Conservation (phyloP, 2,113 vertebrate species). For the crab-eating macaque (Macaca fascicularis) region DNA sequence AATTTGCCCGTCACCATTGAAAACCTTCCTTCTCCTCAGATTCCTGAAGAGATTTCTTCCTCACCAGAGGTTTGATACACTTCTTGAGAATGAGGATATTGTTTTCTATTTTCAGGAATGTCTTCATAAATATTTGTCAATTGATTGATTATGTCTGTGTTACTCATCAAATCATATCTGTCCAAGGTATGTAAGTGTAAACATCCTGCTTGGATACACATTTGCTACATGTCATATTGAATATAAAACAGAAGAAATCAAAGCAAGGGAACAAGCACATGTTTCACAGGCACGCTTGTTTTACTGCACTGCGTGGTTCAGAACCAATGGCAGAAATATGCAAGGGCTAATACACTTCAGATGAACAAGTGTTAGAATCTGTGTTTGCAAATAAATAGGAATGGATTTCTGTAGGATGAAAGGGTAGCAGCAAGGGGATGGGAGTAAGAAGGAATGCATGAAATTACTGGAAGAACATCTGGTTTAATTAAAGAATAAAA, state of each 20-base stretch:
- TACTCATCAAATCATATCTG: constrained; percentile 27
- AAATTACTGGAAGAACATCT: constrained; percentile 65
- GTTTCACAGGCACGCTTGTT: neutral
- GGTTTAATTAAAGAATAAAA: constrained; percentile 61
- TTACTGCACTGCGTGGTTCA: neutral
- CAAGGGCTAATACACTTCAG: constrained; percentile 35
- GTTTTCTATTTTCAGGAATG: constrained; percentile 12
- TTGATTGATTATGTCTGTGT: constrained; percentile 16
- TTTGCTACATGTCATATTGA: constrained; percentile 16
- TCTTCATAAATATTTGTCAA: constrained; percentile 22
- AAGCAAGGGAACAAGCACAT: neutral
- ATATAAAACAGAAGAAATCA: constrained; percentile 36
- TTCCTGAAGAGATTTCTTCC: neutral
- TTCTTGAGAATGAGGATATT: neutral
- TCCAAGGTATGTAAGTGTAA: neutral
- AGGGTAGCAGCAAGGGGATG: neutral
- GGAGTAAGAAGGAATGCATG: constrained; percentile 38
- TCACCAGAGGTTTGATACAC: neutral
- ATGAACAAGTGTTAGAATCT: neutral
- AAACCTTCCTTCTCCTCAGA: neutral
- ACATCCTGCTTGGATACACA: constrained; percentile 31
- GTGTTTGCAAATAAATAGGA: constrained; percentile 58
- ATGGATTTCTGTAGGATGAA: constrained; percentile 47
- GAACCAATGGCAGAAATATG: constrained; percentile 26
- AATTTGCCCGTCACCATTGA: neutral